Conservation (phyloP, 1,140 invertebrate genomes). For the Hesperophylax magnus region DNA sequence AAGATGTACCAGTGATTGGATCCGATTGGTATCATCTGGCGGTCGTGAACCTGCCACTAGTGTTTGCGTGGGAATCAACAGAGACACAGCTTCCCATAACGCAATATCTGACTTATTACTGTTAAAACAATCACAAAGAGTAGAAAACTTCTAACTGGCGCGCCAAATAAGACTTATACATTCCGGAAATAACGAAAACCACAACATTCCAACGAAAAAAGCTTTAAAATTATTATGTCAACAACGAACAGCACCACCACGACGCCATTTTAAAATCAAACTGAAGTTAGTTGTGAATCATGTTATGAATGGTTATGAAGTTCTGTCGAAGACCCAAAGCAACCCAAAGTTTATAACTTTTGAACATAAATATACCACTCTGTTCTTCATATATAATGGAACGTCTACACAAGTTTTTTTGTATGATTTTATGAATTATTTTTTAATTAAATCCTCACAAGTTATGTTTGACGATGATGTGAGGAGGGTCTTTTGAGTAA, state of each 20-base stretch:
- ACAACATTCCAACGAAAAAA: constrained; percentile 31
- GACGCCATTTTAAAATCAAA: constrained; percentile 42
- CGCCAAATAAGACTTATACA: background rate
- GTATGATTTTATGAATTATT: too few relatives aligned
- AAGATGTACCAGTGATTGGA: constrained; percentile 44
- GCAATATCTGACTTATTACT: constrained; percentile 16
- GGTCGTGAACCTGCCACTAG: constrained; percentile 49
- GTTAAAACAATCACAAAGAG: background rate
- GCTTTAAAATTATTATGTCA: constrained; percentile 39
- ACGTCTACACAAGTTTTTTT: background rate
- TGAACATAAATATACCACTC: too few relatives aligned
- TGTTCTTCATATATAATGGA: background rate
- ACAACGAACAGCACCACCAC: constrained; percentile 35
- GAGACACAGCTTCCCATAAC: constrained; percentile 41
- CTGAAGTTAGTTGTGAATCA: constrained; percentile 35
- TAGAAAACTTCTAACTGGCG: background rate
- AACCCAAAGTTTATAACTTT: too few relatives aligned
- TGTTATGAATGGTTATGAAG: too few relatives aligned
- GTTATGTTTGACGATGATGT: too few relatives aligned
- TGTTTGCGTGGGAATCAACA: constrained; percentile 46
- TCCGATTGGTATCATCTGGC: constrained; percentile 47
- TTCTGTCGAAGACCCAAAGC: background rate
- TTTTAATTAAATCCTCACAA: too few relatives aligned
- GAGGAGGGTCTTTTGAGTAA: too few relatives aligned
- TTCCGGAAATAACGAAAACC: background rate